These are phyloP conservation scores for Notechis scutatus DNA, from an alignment of 2,113 vertebrate species.

Conservation along the genomic window DNA sequence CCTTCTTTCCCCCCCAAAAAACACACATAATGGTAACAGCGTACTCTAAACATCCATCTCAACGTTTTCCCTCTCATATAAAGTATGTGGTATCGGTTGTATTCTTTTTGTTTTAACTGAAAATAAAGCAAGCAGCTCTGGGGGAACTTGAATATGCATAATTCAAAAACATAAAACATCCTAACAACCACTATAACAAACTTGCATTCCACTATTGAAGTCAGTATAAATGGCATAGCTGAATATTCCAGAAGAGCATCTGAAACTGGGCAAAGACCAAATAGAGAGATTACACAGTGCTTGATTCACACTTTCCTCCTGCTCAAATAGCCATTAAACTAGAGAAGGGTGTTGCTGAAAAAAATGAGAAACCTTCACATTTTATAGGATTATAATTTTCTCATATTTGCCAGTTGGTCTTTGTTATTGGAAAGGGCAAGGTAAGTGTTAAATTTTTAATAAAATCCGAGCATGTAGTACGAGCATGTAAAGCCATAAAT, in stretches of 20 bases:
- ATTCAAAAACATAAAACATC: neutral
- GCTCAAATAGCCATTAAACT: neutral
- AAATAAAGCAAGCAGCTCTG: neutral
- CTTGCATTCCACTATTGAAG: neutral
- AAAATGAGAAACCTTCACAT: neutral
- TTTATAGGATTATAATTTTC: slow-evolving; percentile 32
- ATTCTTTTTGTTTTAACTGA: neutral
- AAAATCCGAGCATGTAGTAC: slow-evolving; percentile 33
- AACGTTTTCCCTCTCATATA: neutral
- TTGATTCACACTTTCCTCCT: neutral
- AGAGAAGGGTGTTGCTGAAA: neutral
- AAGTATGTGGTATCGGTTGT: neutral
- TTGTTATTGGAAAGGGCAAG: slow-evolving; percentile 43
- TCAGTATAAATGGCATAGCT: neutral
- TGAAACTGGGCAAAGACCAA: neutral
- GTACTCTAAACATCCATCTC: neutral
- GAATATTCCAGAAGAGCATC: neutral
- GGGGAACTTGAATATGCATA: neutral
- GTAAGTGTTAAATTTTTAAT: slow-evolving; percentile 23
- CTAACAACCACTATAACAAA: neutral
- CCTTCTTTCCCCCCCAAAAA: neutral
- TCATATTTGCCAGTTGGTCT: neutral
- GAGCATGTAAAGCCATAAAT: slow-evolving; percentile 41
- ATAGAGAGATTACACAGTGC: neutral
- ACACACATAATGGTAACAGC: neutral